phyloP scores from a whole-genome alignment of 2,797 vertebrate species.

The Xenopus petersii region DNA sequence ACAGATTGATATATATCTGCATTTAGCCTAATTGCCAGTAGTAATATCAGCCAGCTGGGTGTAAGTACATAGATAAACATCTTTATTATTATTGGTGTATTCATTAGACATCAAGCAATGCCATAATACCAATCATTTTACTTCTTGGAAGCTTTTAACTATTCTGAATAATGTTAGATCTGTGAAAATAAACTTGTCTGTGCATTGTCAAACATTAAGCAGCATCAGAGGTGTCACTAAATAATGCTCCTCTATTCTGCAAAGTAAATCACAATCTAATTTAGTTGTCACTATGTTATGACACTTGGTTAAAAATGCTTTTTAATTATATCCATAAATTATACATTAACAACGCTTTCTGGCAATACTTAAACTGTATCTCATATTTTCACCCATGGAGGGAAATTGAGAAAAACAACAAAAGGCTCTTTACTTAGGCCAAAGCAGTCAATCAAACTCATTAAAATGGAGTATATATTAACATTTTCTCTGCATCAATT shows the following conservation, averaged over 20 bases:
- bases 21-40: too few relatives aligned
- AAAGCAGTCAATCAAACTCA: neutral
- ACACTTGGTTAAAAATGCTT: conserved; percentile 74
- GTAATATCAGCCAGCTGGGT: too few relatives aligned
- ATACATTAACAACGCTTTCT: conserved; percentile 69
- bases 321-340: conserved; percentile 79
- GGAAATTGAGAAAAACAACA: conserved; percentile 48
- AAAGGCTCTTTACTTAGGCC: conserved; percentile 11
- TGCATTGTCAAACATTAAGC: conserved; percentile 55
- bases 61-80: too few relatives aligned
- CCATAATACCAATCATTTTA: neutral
- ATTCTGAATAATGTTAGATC: conserved; percentile 50
- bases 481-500: neutral
- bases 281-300: conserved; percentile 75
- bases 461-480: neutral
- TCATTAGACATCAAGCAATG: neutral
- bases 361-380: conserved; percentile 65
- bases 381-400: conserved; percentile 60
- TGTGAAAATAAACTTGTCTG: conserved; percentile 53
- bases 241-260: conserved; percentile 63
- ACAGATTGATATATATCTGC: too few relatives aligned
- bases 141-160: conserved; percentile 9
- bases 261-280: conserved; percentile 74
- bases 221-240: conserved; percentile 61
- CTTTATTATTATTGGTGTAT: too few relatives aligned